Percentiles rank a stretch among this genome's conserved stretches.
Evolutionary conservation across 1,140 invertebrate species (phyloP).

Genomic region (Procambarus virginalis): DNA sequence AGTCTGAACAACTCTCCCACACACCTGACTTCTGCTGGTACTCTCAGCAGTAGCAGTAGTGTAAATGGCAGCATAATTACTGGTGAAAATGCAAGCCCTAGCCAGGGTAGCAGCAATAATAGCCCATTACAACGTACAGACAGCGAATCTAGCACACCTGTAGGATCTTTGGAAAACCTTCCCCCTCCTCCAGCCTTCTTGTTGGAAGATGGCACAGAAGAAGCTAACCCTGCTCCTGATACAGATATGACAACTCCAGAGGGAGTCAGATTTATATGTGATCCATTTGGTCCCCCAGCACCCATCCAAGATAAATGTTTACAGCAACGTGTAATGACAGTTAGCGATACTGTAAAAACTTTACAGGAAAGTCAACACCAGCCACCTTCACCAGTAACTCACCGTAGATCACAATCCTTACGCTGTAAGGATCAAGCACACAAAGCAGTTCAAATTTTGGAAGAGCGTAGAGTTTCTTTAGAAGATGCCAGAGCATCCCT

Average conservation of each 20-base stretch:
- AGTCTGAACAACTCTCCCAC: constrained; percentile 62
- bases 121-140: constrained; percentile 63
- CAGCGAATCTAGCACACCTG: constrained; percentile 71
- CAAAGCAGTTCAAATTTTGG: constrained; percentile 64
- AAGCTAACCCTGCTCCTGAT: constrained; percentile 45
- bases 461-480: constrained; percentile 52
- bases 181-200: constrained; percentile 90
- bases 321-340: constrained; percentile 76
- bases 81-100: constrained; percentile 52
- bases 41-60: constrained; percentile 64
- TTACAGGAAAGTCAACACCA: constrained; percentile 89
- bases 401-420: constrained; percentile 78
- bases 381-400: constrained; percentile 86
- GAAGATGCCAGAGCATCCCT: constrained; percentile 70
- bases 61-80: constrained; percentile 55
- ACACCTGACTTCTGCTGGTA: constrained; percentile 65
- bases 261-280: constrained; percentile 54
- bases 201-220: constrained; percentile 77
- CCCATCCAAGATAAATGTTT: constrained; percentile 63
- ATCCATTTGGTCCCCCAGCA: constrained; percentile 60
- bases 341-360: constrained; percentile 90
- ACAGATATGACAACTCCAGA: constrained; percentile 56
- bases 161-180: constrained; percentile 79
- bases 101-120: constrained; percentile 66
- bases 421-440: constrained; percentile 46